Base-by-base conservation (phyloP, 1,140 invertebrate species). In the Scaptomyza hsui region DNA sequence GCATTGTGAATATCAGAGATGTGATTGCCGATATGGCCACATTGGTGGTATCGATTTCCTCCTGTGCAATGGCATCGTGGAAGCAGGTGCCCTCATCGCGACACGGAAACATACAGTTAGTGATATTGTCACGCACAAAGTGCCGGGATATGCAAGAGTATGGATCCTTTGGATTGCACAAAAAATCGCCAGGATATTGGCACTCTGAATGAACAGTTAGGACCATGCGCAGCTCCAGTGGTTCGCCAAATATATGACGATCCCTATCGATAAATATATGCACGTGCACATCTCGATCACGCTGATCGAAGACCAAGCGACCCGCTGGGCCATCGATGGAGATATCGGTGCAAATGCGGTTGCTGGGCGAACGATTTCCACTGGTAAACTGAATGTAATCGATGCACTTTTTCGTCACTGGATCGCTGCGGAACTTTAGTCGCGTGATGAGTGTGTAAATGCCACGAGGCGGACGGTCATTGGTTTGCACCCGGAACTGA, bases 1-100 rank as follows among this genome's bases (percentile, higher is more conserved):
- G 48, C 90, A 91, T 91, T 26, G 90, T 91, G 29, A 91, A 91
- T 7, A 91, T 89, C 6, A 91, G 63, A 10, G 90, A 91, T n/a
- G 89, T 91, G 16, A 91, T 75, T 4, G 90, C 90, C 47, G 83
- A 91, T 6, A 91, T 29, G 3, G 88, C 89, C 42, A 91, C 88
- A 72, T 90, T 88, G 29, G 83, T 71, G 2, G 78, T 85, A 52
- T 91, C 90, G 5, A 83, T 72, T 45, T 89, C 83, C 5, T 80
- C 74, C 5, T 55, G 44, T 1, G 59, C 39, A n/a, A 80, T 70
- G 39, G 65, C 83, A 61, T 91, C 85, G 53, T 83, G 70, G 21
- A 82, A 89, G 19, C 89, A 91, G 15, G 83, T 88, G 41, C 75
- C 77, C 26, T 91, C 89, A 60, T 91, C 89, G 0, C 88, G 77